Evolutionary conservation across 2,797 vertebrate genomes (phyloP), one percentile per base, ranked within the genome.

Genomic region (Petrocephalus sullivani): DNA sequence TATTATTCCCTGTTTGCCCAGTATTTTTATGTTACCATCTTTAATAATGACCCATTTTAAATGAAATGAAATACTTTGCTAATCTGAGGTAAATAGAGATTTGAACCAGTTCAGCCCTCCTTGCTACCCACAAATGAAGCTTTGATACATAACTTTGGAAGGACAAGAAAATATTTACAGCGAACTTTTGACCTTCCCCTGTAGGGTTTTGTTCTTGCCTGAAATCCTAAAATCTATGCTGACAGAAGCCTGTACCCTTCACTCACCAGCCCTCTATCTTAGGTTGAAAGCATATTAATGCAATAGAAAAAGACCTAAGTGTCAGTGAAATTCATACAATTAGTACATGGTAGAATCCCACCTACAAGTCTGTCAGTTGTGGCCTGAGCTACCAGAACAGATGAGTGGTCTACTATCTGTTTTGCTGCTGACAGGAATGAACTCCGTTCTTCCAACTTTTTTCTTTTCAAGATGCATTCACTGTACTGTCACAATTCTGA

Each of bases 101-200:
- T 46, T 51, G 19, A 82, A 51, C 78, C 46, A 49, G 37, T n/a
- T 46, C 8, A 49, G 41, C 78, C 78, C n/a, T 82, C 37, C 78
- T 51, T 46, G 19, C 78, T n/a, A 51, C 78, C 41, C 46, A 0
- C 46, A 82, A 37, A 82, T 51, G 37, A 10, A 49, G 78, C n/a
- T 51, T 82, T 82, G 78, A 82, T 82, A 51, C 37, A 49, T 46
- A 21, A 49, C 46, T 21, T 82, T 82, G 78, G 33, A 82, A 82
- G 78, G 19, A 82, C 78, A 82, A 82, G 46, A 21, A 82, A 82
- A 82, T 82, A 82, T 82, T 82, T 51, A 51, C 78, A 51, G 19
- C 16, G 14, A 82, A 82, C 41, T 21, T 7, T 51, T 23, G 19
- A 82, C 78, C 78, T 51, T 8, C 78, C 78, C 19, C 78, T 51